Evolutionary conservation across 2,797 vertebrate species (phyloP).

Genomic region (Arrhamphus sclerolepis): DNA sequence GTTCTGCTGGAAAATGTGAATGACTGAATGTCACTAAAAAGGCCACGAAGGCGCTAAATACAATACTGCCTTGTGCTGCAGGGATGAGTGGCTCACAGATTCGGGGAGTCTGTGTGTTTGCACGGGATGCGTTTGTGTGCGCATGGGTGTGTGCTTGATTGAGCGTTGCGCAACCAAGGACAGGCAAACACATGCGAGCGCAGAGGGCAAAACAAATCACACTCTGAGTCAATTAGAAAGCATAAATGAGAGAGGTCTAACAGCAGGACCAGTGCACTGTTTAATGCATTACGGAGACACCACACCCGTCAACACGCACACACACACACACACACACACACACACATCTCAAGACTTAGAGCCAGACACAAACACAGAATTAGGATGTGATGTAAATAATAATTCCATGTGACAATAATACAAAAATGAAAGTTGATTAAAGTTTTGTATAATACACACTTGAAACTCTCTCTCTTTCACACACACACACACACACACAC

Average conservation of each 20-base stretch:
- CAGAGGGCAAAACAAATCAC: conserved; percentile 50
- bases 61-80: conserved; percentile 64
- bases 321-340: conserved; percentile 10
- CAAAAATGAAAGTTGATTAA: conserved; percentile 44
- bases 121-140: conserved; percentile 5
- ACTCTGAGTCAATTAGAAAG: conserved; percentile 57
- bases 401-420: conserved; percentile 47
- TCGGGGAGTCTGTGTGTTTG: conserved; percentile 6
- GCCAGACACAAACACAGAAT: conserved; percentile 15
- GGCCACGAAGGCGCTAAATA: conserved; percentile 47
- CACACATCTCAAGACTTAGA: conserved; percentile 1
- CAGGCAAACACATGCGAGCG: conserved; percentile 37
- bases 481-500: too few relatives aligned
- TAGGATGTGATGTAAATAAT: conserved; percentile 33
- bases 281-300: conserved; percentile 44
- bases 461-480: neutral
- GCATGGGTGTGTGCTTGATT: neutral
- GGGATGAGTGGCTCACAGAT: conserved; percentile 48
- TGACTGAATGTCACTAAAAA: conserved; percentile 64
- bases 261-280: conserved; percentile 28
- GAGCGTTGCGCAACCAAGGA: conserved; percentile 35
- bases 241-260: conserved; percentile 54
- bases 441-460: conserved; percentile 1
- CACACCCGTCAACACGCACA: conserved; percentile 45
- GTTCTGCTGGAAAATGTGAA: conserved; percentile 70